Evolutionary conservation across 64 coral and sea anemone genomes (phyloP).

Genomic region (Actinia equina): DNA sequence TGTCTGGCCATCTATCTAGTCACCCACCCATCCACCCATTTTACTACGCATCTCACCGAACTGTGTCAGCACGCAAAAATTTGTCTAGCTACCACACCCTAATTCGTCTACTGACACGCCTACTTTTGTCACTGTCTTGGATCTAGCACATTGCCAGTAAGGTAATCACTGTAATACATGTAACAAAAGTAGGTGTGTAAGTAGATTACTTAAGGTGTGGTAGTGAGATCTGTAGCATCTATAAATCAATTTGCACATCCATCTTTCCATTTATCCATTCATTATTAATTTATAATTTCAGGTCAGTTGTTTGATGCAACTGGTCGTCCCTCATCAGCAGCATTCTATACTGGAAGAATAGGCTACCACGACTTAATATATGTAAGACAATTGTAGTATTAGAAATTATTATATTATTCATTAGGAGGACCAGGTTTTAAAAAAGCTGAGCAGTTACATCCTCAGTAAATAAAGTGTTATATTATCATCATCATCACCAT

Average conservation of each 20-base stretch:
- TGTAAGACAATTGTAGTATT: conserved; percentile 40
- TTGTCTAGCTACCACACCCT: neutral
- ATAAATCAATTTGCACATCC: neutral
- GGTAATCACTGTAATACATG: too few species aligned
- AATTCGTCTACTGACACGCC: too few species aligned
- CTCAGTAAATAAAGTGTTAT: too few species aligned
- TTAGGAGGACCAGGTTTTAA: too few species aligned
- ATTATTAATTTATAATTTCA: neutral
- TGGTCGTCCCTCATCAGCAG: conserved; percentile 53
- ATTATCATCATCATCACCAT: too few species aligned
- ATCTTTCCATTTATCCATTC: neutral
- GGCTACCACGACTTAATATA: conserved; percentile 76
- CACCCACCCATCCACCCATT: neutral
- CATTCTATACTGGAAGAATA: conserved; percentile 84
- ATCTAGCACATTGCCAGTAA: too few species aligned
- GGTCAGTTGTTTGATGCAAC: conserved; percentile 35
- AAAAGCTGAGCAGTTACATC: too few species aligned
- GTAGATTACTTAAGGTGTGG: too few species aligned
- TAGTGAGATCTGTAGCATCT: too few species aligned
- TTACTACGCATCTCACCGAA: neutral
- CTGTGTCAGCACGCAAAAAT: neutral
- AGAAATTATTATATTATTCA: too few species aligned
- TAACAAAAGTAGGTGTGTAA: too few species aligned
- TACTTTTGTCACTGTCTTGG: too few species aligned
- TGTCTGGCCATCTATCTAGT: neutral